A percentile compares a stretch with the other conserved stretches of the same genome.
Conservation (phyloP, 2,797 vertebrate genomes). For the Siniperca obscura region DNA sequence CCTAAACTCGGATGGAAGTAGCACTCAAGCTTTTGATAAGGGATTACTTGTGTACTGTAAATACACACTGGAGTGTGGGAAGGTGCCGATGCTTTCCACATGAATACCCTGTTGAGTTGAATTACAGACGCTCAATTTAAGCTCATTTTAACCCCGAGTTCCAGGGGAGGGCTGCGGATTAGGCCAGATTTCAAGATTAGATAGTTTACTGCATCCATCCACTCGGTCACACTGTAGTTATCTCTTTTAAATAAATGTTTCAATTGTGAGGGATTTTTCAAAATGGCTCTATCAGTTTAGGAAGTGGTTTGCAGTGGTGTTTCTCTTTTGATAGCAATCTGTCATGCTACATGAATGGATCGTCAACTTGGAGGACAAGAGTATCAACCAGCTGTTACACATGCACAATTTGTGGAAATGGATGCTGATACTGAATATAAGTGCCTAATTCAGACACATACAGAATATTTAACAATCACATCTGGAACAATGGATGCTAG, state of each 20-base stretch:
- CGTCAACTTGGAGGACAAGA: conserved; percentile 50
- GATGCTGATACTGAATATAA: conserved; percentile 69
- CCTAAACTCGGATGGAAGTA: conserved; percentile 59
- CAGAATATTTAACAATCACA: conserved; percentile 47
- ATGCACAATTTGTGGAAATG: conserved; percentile 83
- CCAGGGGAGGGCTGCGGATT: conserved; percentile 49
- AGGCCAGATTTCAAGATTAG: conserved; percentile 67
- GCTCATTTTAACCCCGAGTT: conserved; percentile 66
- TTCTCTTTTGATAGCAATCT: conserved; percentile 65
- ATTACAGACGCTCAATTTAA: conserved; percentile 82
- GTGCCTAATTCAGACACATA: conserved; percentile 29
- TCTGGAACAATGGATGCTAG: conserved; percentile 62
- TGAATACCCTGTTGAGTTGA: conserved; percentile 74
- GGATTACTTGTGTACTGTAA: conserved; percentile 80
- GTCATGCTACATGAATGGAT: conserved; percentile 56
- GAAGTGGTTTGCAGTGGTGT: conserved; percentile 57
- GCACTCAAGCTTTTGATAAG: conserved; percentile 66
- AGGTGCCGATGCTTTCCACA: conserved; percentile 74
- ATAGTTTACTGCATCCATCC: conserved; percentile 48
- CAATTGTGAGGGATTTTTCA: conserved; percentile 49
- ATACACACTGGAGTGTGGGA: conserved; percentile 77
- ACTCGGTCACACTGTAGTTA: conserved; percentile 21
- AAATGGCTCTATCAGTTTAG: conserved; percentile 54
- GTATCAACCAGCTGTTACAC: conserved; percentile 53
- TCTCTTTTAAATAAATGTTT: conserved; percentile 55